Base-by-base conservation (phyloP, 2,888 invertebrate species). In the Linnaemya vulpina region DNA sequence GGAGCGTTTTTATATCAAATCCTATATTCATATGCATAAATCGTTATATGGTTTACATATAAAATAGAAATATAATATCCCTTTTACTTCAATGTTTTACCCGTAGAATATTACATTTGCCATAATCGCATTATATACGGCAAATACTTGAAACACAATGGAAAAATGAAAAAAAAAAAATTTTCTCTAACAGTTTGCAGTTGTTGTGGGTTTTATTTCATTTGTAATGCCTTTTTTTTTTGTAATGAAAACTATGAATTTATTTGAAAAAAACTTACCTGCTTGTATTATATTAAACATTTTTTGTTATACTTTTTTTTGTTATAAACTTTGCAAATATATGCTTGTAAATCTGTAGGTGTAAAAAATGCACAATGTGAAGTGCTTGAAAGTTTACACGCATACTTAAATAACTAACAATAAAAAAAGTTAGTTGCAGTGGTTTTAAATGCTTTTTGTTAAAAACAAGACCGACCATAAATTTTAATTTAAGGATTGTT, bases 111-210 rank as follows among this genome's bases (percentile, higher is more conserved):
- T 43, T 55, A 77, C 60, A 65, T 77, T 58, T 73, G 17, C 49
- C 67, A 83, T 83, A 83, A 83, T 83, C 83, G 83, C 71, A 83
- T 83, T 83, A 77, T 77, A 71, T 67, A 67, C 71, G 55, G 60
- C 13, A 67, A 49, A 22, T 73, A 77, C 67, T 77, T 73, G 51
- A 73, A 68, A 58, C 20, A 77, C 76, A 70, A 82, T 51, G 22
- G 7, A 46, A 70, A 76, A 22, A 10, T 30, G 5, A 51, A 7
- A 40, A 20, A 51, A 65, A 20, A 15, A 40, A 22, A 40, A 71
- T 20, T 58, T 60, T 74, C 38, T 79, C 38, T 46, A 35, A 55
- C n/a, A 63, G 71, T 71, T 71, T 77, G 20, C 40, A 63, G 40
- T 78, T 70, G 40, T 51, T 60, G 67, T 15, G 4, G 25, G 13